phyloP scores from a whole-genome alignment of 2,113 vertebrate genomes.

The Grallaria varia region DNA sequence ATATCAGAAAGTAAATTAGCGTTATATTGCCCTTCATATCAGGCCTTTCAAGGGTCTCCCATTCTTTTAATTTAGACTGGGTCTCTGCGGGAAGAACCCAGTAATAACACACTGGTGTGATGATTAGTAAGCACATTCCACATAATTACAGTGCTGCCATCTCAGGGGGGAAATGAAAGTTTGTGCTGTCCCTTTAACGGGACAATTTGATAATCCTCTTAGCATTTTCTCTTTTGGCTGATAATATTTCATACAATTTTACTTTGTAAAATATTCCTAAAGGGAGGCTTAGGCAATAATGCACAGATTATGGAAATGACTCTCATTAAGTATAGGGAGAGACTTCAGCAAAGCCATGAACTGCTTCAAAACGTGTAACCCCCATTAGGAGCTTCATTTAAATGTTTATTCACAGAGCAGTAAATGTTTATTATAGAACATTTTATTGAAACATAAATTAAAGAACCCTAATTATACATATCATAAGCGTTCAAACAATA shows the following conservation, averaged over 20 bases:
- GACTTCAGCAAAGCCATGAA: slow-evolving; percentile 75
- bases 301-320: slow-evolving; percentile 89
- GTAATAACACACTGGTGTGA: slow-evolving; percentile 6
- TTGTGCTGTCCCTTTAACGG: slow-evolving; percentile 70
- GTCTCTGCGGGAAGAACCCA: slow-evolving; percentile 11
- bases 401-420: slow-evolving; percentile 82
- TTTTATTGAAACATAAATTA: slow-evolving; percentile 83
- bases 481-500: slow-evolving; percentile 69
- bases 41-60: slow-evolving; percentile 38
- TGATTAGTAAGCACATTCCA: slow-evolving; percentile 62
- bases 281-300: slow-evolving; percentile 85
- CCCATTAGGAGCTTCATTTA: slow-evolving; percentile 81
- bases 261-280: slow-evolving; percentile 83
- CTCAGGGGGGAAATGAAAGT: slow-evolving; percentile 67
- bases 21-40: slow-evolving; percentile 18
- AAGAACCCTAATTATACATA: slow-evolving; percentile 76
- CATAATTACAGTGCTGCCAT: slow-evolving; percentile 58
- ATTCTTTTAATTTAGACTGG: slow-evolving; percentile 48
- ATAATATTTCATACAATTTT: slow-evolving; percentile 76
- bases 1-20: slow-evolving; percentile 19
- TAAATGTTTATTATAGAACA: slow-evolving; percentile 77
- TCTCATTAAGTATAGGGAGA: slow-evolving; percentile 83
- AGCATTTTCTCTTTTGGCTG: slow-evolving; percentile 68
- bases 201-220: slow-evolving; percentile 75
- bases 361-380: slow-evolving; percentile 79